phyloP scores from a whole-genome alignment of 1,140 invertebrate genomes.

The Hylyphantes graminicola region DNA sequence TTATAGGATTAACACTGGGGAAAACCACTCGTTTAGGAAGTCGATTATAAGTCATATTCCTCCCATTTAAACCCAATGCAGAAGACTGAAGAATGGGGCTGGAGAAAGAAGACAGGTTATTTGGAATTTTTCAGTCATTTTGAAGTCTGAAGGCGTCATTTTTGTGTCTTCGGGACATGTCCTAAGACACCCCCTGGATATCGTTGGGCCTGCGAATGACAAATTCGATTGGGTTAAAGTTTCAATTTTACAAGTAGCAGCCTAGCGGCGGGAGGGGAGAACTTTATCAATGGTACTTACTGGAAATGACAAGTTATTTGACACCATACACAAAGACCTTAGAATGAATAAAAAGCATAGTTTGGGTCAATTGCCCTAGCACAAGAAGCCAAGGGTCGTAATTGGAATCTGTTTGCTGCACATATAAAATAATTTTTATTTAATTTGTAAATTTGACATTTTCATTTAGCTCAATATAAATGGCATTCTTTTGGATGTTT shows the following conservation, averaged over 20 bases:
- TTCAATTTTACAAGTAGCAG: constrained; percentile 43
- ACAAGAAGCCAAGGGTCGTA: too few relatives aligned
- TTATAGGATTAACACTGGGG: too few relatives aligned
- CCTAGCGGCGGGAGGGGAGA: constrained; percentile 25
- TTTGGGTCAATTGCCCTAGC: too few relatives aligned
- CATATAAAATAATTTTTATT: too few relatives aligned
- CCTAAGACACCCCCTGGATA: constrained; percentile 41
- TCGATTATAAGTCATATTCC: too few relatives aligned
- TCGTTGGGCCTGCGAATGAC: constrained; percentile 51
- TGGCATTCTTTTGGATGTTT: too few relatives aligned
- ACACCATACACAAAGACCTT: too few relatives aligned
- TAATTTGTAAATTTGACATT: too few relatives aligned
- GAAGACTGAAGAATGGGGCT: constrained; percentile 27
- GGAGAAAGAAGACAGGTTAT: constrained; percentile 57
- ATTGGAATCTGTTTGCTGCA: too few relatives aligned
- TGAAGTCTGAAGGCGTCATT: background rate
- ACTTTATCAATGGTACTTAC: constrained; percentile 23
- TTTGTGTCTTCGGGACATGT: constrained; percentile 17
- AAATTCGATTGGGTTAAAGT: constrained; percentile 50
- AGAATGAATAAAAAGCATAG: too few relatives aligned
- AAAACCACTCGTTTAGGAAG: too few relatives aligned
- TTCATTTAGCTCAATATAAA: too few relatives aligned
- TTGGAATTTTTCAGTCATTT: background rate
- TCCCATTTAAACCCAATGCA: background rate
- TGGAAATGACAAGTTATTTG: background rate